Percentiles rank a stretch among this genome's conserved stretches.
Conservation (phyloP, 2,797 vertebrate genomes). For the Poliocrania exsul region DNA sequence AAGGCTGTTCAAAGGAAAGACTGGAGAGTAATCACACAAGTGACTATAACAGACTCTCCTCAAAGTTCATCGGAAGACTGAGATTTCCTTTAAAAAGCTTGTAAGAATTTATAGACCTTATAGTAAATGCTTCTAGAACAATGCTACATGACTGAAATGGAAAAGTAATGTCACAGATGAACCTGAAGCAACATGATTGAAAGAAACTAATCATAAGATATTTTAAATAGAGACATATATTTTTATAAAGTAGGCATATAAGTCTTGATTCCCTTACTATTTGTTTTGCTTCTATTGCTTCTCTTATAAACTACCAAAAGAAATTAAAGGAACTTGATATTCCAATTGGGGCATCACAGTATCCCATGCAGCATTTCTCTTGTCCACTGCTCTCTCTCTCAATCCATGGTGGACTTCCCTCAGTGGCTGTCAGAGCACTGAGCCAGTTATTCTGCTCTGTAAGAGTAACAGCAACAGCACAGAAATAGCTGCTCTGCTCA, state of each 20-base stretch:
- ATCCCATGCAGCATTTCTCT: not conserved
- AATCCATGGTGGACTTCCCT: not conserved
- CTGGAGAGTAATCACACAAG: not conserved
- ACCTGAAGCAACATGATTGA: not conserved
- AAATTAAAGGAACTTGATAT: not conserved
- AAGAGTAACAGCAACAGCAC: not conserved
- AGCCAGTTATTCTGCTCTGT: slow-evolving; percentile 25
- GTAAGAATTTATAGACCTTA: not conserved
- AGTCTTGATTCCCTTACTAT: not conserved
- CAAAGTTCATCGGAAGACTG: not conserved
- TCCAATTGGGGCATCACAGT: not conserved
- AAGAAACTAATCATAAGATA: not conserved
- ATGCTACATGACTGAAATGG: not conserved
- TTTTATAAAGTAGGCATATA: not conserved
- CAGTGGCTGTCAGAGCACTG: not conserved
- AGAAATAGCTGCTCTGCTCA: not conserved
- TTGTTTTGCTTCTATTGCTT: not conserved
- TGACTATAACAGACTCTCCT: not conserved
- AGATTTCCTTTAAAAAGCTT: not conserved
- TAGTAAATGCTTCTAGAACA: not conserved
- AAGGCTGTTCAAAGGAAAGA: not conserved
- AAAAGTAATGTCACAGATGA: not conserved
- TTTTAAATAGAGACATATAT: not conserved
- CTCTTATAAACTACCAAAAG: not conserved
- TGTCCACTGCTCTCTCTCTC: not conserved